Evolutionary conservation across 1,140 invertebrate genomes (phyloP).

Genomic region (Harlomillsia oculata): DNA sequence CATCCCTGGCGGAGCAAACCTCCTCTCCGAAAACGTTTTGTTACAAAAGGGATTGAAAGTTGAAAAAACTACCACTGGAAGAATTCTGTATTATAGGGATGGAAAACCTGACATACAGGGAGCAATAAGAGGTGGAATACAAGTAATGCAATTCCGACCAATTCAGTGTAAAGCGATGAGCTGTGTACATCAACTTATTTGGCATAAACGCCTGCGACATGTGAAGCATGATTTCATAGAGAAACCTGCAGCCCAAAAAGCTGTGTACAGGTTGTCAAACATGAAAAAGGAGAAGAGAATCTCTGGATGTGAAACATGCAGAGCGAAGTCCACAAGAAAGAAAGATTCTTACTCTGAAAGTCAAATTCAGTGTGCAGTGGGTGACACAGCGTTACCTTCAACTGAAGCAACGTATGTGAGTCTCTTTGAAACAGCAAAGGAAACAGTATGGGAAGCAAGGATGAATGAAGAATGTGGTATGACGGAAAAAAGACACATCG

Average conservation of each 20-base stretch:
- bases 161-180: neutral
- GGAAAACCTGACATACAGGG: neutral
- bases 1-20: conserved; percentile 9
- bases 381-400: neutral
- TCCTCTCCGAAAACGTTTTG: conserved; percentile 14
- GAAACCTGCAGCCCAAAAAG: neutral
- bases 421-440: conserved; percentile 1
- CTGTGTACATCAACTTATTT: conserved; percentile 14
- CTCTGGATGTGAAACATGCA: too few species aligned
- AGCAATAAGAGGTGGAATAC: neutral
- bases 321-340: too few species aligned
- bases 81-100: neutral
- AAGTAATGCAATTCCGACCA: conserved; percentile 20
- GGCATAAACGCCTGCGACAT: conserved; percentile 8
- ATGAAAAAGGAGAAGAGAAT: too few species aligned
- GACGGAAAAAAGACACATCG: neutral
- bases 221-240: conserved; percentile 3
- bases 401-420: conserved; percentile 9
- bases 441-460: conserved; percentile 6
- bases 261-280: conserved; percentile 8
- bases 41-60: neutral
- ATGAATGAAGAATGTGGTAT: neutral
- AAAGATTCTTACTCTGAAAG: too few species aligned
- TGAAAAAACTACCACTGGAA: neutral
- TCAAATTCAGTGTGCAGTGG: too few species aligned